Evolutionary conservation across 1,140 invertebrate genomes (phyloP).

Genomic region (Atta texana): DNA sequence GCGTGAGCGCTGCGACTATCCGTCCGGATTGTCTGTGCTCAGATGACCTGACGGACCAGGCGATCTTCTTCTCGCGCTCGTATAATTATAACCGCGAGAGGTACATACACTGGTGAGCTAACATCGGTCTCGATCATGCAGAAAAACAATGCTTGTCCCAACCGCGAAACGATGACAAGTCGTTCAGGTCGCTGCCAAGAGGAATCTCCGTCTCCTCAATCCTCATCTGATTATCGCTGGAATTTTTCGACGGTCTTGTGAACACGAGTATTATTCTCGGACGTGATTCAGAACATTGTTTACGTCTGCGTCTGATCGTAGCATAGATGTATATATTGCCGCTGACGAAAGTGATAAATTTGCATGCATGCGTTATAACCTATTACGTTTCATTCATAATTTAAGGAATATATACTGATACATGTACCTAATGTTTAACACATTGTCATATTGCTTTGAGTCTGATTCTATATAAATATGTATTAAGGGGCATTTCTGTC

Average conservation of each 20-base stretch:
- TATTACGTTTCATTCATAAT: not conserved
- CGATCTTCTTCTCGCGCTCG: not conserved
- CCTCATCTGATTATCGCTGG: not conserved
- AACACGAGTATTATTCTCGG: slow-evolving; percentile 17
- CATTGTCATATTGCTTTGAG: not conserved
- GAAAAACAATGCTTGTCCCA: slow-evolving; percentile 11
- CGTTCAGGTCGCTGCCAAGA: too few relatives aligned
- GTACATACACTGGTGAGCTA: slow-evolving; percentile 24
- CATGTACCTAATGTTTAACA: not conserved
- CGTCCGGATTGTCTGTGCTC: not conserved
- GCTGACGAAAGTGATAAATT: not conserved
- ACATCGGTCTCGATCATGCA: not conserved
- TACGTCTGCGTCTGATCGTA: not conserved
- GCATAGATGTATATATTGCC: not conserved
- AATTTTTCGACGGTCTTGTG: not conserved
- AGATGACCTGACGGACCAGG: not conserved
- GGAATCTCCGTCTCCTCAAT: not conserved
- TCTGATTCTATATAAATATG: not conserved
- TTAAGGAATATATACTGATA: not conserved
- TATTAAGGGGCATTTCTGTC: not conserved
- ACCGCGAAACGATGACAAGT: not conserved
- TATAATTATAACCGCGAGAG: not conserved
- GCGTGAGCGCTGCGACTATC: not conserved
- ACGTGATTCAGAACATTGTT: slow-evolving; percentile 41
- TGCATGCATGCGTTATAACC: not conserved